Base-by-base conservation (phyloP, 2,113 vertebrate genomes). In the Sceloporus tristichus region DNA sequence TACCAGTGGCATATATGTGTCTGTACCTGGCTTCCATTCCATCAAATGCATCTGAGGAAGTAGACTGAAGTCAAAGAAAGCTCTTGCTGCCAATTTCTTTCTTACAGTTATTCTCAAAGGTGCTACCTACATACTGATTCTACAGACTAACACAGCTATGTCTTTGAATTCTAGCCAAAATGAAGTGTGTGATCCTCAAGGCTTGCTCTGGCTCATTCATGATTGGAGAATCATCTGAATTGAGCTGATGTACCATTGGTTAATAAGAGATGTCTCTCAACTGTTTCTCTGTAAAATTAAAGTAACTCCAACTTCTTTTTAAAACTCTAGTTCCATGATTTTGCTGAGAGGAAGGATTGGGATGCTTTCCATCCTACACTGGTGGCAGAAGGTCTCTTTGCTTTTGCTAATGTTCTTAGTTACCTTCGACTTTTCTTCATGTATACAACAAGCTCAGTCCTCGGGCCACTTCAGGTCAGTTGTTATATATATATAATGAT, bases 351-450 rank as follows among this genome's bases (percentile, higher is more conserved):
- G 91, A 99, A 99, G 95, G 97, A 98, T 94, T 99, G 99, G 99
- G 98, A 99, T 9, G 98, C 99, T 7, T 99, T 98, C 94, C 99
- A 99, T 87, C 99, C 99, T 89, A 99, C 99, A 23, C 94, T 99
- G 68, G 98, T 99, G 91, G 98, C 98, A 0, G 99, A 99, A 95
- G 98, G 99, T 19, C 98, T 99, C 85, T 99, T 99, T 94, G 99
- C 99, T 81, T 99, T 99, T 86, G 99, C 98, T 76, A 99, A 99
- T 40, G 97, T 99, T 84, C 97, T 99, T 14, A 99, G 98, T 95
- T 99, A 99, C 76, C 97, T 99, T 73, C 98, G 99, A 14, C 98
- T 99, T 66, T 99, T 99, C 97, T 99, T 99, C 94, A 99, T 99
- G 99, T 99, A 99, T 96, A 99, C 99, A 87, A 99, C 99, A 92